Evolutionary conservation across 37 sponge, comb jelly and placozoan genomes (phyloP).

Genomic region (Cliona cf. orientalis): DNA sequence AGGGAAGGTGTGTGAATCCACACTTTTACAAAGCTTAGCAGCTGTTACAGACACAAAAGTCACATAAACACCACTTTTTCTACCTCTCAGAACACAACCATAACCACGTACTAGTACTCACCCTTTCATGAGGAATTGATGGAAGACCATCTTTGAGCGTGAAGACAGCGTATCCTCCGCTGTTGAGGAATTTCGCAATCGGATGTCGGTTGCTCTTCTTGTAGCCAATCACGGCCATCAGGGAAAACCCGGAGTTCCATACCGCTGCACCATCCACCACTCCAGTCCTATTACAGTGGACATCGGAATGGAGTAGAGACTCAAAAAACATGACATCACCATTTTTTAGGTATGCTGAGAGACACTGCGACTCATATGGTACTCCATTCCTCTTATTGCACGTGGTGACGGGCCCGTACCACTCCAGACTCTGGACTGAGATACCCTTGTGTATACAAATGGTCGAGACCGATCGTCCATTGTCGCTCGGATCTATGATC

Average conservation of each 20-base stretch:
- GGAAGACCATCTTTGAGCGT: neutral
- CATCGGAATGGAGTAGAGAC: neutral
- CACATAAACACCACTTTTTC: too few species aligned
- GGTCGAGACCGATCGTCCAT: conserved; percentile 33
- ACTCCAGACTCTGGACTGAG: conserved; percentile 28
- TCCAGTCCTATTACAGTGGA: conserved; percentile 24
- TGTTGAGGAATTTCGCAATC: conserved; percentile 6
- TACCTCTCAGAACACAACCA: neutral
- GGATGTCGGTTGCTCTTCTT: neutral
- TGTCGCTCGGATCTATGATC: conserved; percentile 13
- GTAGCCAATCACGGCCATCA: conserved; percentile 42
- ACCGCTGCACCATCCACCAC: conserved; percentile 27
- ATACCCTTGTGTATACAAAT: conserved; percentile 3
- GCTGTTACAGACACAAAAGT: too few species aligned
- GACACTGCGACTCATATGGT: neutral
- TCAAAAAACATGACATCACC: conserved; percentile 43
- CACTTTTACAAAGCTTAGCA: too few species aligned
- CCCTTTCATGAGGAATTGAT: neutral
- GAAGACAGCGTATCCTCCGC: conserved; percentile 7
- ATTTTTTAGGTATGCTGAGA: conserved; percentile 48
- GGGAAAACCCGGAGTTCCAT: conserved; percentile 19
- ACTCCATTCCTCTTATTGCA: neutral
- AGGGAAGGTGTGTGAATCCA: too few species aligned
- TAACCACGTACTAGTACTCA: neutral
- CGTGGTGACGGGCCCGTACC: neutral